Conservation (phyloP, 2,888 invertebrate genomes). For the Drosophila quinaria region DNA sequence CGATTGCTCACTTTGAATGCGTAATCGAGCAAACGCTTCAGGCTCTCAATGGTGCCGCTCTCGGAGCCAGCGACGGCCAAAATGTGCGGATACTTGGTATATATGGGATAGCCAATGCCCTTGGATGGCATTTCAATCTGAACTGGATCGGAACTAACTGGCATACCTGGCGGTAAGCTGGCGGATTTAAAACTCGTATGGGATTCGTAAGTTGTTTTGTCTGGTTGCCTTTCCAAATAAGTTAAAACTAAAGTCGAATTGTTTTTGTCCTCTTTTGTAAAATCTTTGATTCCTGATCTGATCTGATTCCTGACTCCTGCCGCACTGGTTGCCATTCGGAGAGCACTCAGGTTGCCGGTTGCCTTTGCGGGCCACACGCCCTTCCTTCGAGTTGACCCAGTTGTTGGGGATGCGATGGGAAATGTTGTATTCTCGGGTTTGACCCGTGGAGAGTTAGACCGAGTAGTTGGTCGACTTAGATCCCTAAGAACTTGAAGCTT, state of each 20-base stretch:
- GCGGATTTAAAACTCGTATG: conserved; percentile 11
- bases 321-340: background rate
- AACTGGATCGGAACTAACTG: background rate
- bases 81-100: conserved; percentile 62
- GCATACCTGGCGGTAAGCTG: background rate
- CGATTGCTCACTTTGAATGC: conserved; percentile 83
- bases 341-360: conserved; percentile 5
- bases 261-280: background rate
- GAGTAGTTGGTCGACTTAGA: background rate
- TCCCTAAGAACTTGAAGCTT: background rate
- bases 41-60: conserved; percentile 82
- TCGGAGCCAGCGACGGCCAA: conserved; percentile 84
- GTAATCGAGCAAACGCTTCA: conserved; percentile 73
- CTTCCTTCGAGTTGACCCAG: background rate
- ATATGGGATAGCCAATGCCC: conserved; percentile 74
- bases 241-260: background rate
- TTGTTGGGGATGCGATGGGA: background rate
- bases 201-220: background rate
- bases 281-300: background rate
- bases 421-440: background rate
- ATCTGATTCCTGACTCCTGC: background rate
- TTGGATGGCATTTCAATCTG: background rate
- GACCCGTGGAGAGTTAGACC: background rate
- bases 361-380: conserved; percentile 11
- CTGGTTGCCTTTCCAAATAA: background rate